Percentiles rank a stretch among this genome's conserved stretches.
phyloP scores from a whole-genome alignment of 1,140 invertebrate species.

The Araneus ventricosus region DNA sequence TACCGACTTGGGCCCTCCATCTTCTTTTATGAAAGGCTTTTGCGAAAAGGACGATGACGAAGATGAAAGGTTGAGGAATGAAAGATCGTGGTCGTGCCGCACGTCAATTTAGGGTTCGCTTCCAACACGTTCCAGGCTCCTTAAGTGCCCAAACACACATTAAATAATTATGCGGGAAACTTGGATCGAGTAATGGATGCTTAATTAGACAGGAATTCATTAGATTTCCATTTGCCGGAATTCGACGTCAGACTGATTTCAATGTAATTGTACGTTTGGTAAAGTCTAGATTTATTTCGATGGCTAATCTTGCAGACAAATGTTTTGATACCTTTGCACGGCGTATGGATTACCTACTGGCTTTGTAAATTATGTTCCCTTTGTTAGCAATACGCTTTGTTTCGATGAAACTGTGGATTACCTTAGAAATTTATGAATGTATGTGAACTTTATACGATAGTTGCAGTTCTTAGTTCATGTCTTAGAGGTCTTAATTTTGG shows the following conservation, averaged over 20 bases:
- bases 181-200: conserved; percentile 27
- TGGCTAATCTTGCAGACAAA: background rate
- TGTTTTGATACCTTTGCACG: background rate
- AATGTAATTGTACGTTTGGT: conserved; percentile 31
- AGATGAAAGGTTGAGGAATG: conserved; percentile 24
- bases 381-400: background rate
- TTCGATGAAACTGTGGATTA: background rate
- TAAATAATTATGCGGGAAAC: conserved; percentile 33
- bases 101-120: conserved; percentile 1
- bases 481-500: no score
- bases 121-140: conserved; percentile 26
- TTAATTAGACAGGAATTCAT: conserved; percentile 38
- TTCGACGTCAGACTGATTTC: conserved; percentile 23
- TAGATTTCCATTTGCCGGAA: conserved; percentile 33
- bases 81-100: background rate
- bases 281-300: background rate
- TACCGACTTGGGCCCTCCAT: background rate
- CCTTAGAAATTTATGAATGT: no score
- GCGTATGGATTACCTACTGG: background rate
- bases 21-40: background rate
- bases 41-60: conserved; percentile 2
- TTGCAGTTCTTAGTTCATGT: no score
- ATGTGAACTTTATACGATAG: no score
- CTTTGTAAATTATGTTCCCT: background rate
- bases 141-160: conserved; percentile 45